Percentiles rank a stretch among this genome's conserved stretches.
phyloP scores from a whole-genome alignment of 1,140 invertebrate genomes.

The Formica selysi region DNA sequence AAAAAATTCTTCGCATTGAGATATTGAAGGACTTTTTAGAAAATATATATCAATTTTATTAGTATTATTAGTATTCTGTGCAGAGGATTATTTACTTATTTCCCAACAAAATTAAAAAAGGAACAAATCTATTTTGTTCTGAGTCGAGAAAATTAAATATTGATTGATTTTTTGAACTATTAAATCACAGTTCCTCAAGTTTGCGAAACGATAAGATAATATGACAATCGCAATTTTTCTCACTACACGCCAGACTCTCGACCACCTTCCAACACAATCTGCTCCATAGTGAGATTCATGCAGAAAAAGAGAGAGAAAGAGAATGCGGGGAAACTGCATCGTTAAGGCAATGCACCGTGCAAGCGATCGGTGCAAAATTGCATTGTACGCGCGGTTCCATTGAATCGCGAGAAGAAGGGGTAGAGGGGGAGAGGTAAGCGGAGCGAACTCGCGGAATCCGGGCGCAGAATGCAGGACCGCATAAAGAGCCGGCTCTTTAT shows the following conservation, averaged over 20 bases:
- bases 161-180: not conserved
- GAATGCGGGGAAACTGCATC: not conserved
- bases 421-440: conserved; percentile 11
- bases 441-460: conserved; percentile 54
- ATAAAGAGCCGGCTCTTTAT: conserved; percentile 54
- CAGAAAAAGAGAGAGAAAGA: not conserved
- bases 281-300: not conserved
- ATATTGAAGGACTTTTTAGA: not conserved
- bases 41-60: not conserved
- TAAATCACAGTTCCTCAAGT: not conserved
- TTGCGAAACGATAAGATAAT: not conserved
- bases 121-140: not conserved
- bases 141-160: not conserved
- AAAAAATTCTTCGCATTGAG: not conserved
- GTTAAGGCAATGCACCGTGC: conserved; percentile 7
- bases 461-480: conserved; percentile 51
- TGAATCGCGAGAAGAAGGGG: conserved; percentile 11
- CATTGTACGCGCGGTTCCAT: conserved; percentile 49
- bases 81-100: not conserved
- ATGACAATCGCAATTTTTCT: not conserved
- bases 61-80: not conserved
- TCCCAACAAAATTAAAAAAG: not conserved
- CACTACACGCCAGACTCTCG: not conserved
- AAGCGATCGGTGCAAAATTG: conserved; percentile 42
- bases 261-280: not conserved